Base-by-base conservation (phyloP, 35 echinoderm and acorn worm genomes). In the Amphiura filiformis region DNA sequence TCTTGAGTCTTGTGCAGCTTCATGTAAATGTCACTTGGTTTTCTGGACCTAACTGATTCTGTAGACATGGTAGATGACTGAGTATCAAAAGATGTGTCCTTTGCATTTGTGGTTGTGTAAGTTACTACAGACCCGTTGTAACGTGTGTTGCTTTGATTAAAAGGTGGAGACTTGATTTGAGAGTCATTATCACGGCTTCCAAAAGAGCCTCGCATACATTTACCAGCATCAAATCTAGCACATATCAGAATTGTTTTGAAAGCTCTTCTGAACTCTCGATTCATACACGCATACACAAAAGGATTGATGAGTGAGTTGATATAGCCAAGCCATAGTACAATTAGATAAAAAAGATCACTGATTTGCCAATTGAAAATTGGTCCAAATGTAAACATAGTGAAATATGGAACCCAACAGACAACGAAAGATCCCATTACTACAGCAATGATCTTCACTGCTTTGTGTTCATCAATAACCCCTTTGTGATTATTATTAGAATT, bases 381-480 rank as follows among this genome's bases (percentile, higher is more conserved):
- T 79, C 70, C 40, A 80, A 97, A 93, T 0, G 95, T 97, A 78
- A 97, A 97, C 47, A 91, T 61, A 0, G 91, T 87, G 81, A 97
- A 97, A 86, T 97, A 97, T 26, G 95, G 95, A 11, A 97, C 95
- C 95, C 95, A 97, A 81, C 95, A 97, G 15, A 97, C 87, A 31
- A 94, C 87, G 36, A 97, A 97, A 65, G 88, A 91, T 0, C 95
- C 92, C 57, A 97, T 87, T 4, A 97, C 89, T 3, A 97, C 82
- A 42, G 95, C 95, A 37, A 97, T 93, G 78, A 94, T 93, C 76
- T 94, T 97, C 18, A 90, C 86, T 14, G 92, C 92, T 37, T 90
- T 90, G 77, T 94, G 88, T 80, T 97, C 95, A 39, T 97, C 92
- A 18, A 94, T 65, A 35, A 85, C 87, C 36, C 82, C 76, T 52